A percentile compares a stretch with the other conserved stretches of the same genome.
phyloP scores from a whole-genome alignment of 2,797 vertebrate genomes.

The Luscinia luscinia region DNA sequence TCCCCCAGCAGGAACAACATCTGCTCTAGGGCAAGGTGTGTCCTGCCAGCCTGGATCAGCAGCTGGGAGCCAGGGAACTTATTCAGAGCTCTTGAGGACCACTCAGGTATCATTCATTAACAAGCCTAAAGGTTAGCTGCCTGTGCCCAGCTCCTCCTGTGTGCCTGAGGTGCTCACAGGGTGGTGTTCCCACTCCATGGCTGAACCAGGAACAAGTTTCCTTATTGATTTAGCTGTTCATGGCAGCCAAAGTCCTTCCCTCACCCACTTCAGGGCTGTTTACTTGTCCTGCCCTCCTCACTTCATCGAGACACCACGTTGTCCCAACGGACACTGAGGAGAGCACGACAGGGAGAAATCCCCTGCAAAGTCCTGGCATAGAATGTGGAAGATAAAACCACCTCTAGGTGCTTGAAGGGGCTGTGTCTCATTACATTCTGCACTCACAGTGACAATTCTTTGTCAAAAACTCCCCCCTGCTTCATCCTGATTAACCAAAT shows the following conservation, averaged over 20 bases:
- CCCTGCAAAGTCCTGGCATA: not conserved
- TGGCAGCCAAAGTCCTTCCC: slow-evolving; percentile 10
- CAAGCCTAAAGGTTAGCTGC: slow-evolving; percentile 4
- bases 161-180: not conserved
- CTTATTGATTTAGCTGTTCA: slow-evolving; percentile 40
- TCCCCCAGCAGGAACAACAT: not conserved
- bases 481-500: not conserved
- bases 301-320: not conserved
- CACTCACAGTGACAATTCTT: rapidly evolving
- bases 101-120: slow-evolving; percentile 59
- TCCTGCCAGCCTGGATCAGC: not conserved
- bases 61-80: not conserved
- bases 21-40: not conserved
- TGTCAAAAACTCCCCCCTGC: not conserved
- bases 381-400: not conserved
- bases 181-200: not conserved
- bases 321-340: not conserved
- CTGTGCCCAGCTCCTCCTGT: not conserved
- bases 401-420: not conserved
- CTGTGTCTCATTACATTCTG: not conserved
- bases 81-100: slow-evolving; percentile 23
- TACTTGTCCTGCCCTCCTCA: not conserved
- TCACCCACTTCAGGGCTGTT: not conserved
- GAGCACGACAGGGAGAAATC: not conserved
- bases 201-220: not conserved